Conservation (phyloP, 2,113 vertebrate species). For the Lota lota region DNA sequence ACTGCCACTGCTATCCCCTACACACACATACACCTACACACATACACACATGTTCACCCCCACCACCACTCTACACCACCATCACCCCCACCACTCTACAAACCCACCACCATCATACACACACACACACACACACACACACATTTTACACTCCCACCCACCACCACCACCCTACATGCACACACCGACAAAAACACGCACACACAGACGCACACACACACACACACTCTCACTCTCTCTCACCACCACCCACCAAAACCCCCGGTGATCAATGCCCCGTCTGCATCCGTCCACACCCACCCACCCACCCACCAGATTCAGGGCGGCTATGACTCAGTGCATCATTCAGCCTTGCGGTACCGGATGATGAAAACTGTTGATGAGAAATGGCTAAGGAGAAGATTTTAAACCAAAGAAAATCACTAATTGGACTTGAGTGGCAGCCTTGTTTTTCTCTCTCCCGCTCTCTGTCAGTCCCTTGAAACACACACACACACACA, state of each 20-base stretch:
- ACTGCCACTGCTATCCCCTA: too few species aligned
- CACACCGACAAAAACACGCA: too few species aligned
- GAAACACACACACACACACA: slow-evolving; percentile 7
- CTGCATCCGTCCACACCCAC: background rate
- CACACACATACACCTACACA: too few species aligned
- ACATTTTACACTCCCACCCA: too few species aligned
- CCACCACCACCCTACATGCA: too few species aligned
- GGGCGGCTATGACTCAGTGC: background rate
- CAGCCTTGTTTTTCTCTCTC: background rate
- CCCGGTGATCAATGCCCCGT: background rate
- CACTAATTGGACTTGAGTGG: background rate
- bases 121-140: too few species aligned
- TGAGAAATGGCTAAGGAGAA: background rate
- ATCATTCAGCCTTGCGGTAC: background rate
- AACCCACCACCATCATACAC: too few species aligned
- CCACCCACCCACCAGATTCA: background rate
- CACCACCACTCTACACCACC: too few species aligned
- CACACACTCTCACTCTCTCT: too few species aligned
- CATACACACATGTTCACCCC: too few species aligned
- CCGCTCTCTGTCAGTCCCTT: background rate
- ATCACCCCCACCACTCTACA: too few species aligned
- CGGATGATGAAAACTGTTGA: background rate
- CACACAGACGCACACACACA: too few species aligned
- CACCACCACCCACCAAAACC: background rate
- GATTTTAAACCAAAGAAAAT: background rate